Conservation (phyloP, 2,888 invertebrate genomes). For the Diarsia dahlii region DNA sequence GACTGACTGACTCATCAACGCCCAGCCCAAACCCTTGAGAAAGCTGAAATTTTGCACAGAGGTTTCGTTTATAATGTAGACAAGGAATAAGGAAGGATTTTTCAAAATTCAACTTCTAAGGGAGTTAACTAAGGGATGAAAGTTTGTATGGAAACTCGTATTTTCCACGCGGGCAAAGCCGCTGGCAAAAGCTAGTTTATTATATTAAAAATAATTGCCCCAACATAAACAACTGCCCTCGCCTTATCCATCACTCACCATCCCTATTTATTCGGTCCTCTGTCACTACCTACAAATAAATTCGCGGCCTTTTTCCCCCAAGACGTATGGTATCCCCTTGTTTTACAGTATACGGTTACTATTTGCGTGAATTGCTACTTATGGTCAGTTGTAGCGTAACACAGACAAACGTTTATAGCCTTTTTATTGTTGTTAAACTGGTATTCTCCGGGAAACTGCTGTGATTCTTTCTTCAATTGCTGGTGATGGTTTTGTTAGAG, state of each 20-base stretch:
- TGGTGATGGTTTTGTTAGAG: constrained; percentile 8
- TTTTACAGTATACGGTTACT: constrained; percentile 70
- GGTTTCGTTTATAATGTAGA: no score
- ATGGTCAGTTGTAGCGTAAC: constrained; percentile 67
- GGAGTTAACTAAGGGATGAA: no score
- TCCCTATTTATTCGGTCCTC: constrained; percentile 37
- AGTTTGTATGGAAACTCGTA: no score
- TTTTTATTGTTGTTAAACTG: constrained; percentile 66
- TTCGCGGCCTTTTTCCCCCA: constrained; percentile 66
- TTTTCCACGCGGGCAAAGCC: no score
- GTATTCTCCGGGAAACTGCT: constrained; percentile 36
- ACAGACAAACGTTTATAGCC: constrained; percentile 70
- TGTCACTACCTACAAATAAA: constrained; percentile 47
- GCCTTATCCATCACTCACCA: constrained; percentile 34
- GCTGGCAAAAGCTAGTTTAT: no score
- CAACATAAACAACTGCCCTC: constrained; percentile 21
- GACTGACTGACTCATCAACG: no score
- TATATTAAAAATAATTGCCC: constrained; percentile 30
- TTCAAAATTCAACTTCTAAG: no score
- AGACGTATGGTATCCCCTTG: constrained; percentile 72
- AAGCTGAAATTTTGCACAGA: no score
- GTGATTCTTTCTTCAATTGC: constrained; percentile 48
- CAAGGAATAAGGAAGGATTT: no score
- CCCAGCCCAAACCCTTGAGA: no score
- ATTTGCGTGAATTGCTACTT: constrained; percentile 73